phyloP scores from a whole-genome alignment of 37 sponge, comb jelly and placozoan genomes.

The Aplysina aerophoba region DNA sequence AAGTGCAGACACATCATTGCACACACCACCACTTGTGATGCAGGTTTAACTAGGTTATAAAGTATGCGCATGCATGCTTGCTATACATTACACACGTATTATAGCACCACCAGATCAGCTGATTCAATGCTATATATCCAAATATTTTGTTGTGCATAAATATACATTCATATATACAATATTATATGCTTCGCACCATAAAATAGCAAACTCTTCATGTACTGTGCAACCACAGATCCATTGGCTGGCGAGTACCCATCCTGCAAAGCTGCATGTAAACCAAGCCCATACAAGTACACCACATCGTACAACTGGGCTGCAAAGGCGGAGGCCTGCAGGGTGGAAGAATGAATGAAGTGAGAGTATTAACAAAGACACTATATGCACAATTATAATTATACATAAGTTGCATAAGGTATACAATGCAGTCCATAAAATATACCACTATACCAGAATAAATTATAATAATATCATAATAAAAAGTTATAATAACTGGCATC shows the following conservation, averaged over 20 bases:
- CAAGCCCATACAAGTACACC: not conserved
- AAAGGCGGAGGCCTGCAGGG: not conserved
- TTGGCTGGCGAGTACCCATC: not conserved
- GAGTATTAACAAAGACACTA: too few relatives aligned
- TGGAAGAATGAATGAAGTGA: too few relatives aligned
- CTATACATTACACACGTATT: not conserved
- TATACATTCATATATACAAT: too few relatives aligned
- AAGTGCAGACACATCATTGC: too few relatives aligned
- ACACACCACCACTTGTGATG: too few relatives aligned
- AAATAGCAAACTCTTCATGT: not conserved
- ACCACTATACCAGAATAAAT: too few relatives aligned
- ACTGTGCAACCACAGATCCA: not conserved
- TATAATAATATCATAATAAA: too few relatives aligned
- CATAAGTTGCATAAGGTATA: too few relatives aligned
- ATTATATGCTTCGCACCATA: not conserved
- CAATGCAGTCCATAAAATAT: too few relatives aligned
- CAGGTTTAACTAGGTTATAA: not conserved
- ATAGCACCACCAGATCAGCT: not conserved
- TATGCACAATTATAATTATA: too few relatives aligned
- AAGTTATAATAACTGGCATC: too few relatives aligned
- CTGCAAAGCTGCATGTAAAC: conserved; percentile 11
- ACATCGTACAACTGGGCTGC: not conserved
- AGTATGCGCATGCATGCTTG: not conserved
- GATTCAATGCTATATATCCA: not conserved
- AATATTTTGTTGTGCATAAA: not conserved